These are phyloP conservation scores for Patagioenas fasciata DNA, from an alignment of 2,113 vertebrate species.

Conservation along the genomic window DNA sequence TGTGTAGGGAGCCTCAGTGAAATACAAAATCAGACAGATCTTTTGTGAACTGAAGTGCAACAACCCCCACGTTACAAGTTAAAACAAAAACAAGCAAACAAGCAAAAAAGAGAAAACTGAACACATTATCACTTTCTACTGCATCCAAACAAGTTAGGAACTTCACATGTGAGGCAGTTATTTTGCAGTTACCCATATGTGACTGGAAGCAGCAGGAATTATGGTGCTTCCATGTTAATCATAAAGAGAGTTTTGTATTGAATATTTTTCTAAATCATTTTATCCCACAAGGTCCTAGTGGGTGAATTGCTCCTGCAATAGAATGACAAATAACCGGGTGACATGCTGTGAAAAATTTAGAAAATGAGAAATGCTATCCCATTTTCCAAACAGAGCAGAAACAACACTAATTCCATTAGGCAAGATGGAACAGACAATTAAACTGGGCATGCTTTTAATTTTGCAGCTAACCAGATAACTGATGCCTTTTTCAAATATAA, in stretches of 20 bases:
- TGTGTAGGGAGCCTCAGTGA: background rate
- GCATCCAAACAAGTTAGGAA: background rate
- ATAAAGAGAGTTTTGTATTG: background rate
- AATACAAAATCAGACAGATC: background rate
- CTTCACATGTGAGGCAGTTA: background rate
- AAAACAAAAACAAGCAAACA: background rate
- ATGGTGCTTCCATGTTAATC: background rate
- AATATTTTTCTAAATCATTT: slow-evolving; percentile 21
- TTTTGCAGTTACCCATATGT: background rate
- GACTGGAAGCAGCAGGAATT: background rate
- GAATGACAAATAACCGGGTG: slow-evolving; percentile 33
- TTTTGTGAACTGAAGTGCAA: background rate
- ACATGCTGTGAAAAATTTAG: slow-evolving; percentile 35
- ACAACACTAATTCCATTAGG: slow-evolving; percentile 36
- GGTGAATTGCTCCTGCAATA: slow-evolving; percentile 32
- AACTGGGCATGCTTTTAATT: slow-evolving; percentile 47
- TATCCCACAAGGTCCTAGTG: slow-evolving; percentile 20
- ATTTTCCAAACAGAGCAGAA: slow-evolving; percentile 42
- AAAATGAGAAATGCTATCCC: slow-evolving; percentile 24
- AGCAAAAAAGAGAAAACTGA: background rate
- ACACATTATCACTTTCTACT: slow-evolving; percentile 2
- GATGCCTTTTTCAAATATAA: slow-evolving; percentile 3
- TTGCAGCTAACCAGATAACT: slow-evolving; percentile 22
- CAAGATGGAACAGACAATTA: slow-evolving; percentile 41
- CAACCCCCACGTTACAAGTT: background rate